These are phyloP conservation scores for Protobothrops flavoviridis DNA, from an alignment of 2,113 vertebrate species.

Conservation along the genomic window DNA sequence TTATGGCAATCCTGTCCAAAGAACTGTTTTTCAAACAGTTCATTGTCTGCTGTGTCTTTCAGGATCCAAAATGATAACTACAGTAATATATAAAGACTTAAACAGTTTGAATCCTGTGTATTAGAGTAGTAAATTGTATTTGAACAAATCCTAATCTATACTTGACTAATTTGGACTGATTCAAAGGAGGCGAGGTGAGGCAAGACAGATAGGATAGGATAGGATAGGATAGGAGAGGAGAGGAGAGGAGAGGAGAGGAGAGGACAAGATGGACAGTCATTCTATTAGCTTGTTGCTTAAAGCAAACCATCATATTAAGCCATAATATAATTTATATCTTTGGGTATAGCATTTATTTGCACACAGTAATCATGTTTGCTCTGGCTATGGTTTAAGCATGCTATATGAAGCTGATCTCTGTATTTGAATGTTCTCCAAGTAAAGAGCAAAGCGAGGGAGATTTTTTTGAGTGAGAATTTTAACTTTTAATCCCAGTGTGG, in stretches of 20 bases:
- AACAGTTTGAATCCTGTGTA: background rate
- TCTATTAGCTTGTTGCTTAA: background rate
- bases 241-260: background rate
- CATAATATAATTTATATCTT: background rate
- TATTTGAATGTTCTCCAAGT: background rate
- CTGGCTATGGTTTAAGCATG: background rate
- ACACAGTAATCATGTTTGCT: background rate
- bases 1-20: background rate
- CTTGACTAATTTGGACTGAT: background rate
- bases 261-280: background rate
- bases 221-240: background rate
- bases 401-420: background rate
- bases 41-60: background rate
- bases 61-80: background rate
- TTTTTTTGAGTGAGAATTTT: background rate
- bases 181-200: background rate
- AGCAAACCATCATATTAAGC: background rate
- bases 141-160: background rate
- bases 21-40: background rate
- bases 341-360: background rate
- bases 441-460: background rate
- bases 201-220: too few relatives aligned
- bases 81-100: background rate
- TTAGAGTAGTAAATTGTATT: background rate
- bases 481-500: background rate